These are phyloP conservation scores for Eptesicus fuscus DNA, from an alignment of 2,113 vertebrate genomes.

Conservation along the genomic window DNA sequence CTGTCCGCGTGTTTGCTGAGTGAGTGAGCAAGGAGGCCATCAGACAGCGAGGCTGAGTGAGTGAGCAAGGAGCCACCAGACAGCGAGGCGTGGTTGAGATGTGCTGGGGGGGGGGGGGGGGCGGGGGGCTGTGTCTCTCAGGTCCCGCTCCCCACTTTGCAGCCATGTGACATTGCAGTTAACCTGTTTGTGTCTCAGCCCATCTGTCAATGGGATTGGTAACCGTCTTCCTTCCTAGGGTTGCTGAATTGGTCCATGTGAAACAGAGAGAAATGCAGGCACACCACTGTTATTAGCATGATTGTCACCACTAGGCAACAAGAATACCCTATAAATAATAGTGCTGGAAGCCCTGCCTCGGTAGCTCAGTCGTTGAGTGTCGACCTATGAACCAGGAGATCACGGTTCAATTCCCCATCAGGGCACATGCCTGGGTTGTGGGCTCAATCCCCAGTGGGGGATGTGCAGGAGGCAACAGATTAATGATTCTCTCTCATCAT, in stretches of 20 bases:
- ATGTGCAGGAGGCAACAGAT: too few species aligned
- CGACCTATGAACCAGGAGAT: too few species aligned
- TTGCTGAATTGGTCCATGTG: background rate
- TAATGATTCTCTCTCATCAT: too few species aligned
- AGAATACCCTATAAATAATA: background rate
- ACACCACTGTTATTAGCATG: background rate
- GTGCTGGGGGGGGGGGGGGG: fast-evolving
- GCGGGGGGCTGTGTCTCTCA: background rate
- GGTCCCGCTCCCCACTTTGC: background rate
- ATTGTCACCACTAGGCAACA: background rate
- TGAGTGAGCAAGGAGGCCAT: background rate
- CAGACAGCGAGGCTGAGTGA: background rate
- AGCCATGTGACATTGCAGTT: background rate
- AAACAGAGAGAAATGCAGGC: background rate
- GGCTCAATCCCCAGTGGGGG: too few species aligned
- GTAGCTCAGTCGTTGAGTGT: too few species aligned
- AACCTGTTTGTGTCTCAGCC: background rate
- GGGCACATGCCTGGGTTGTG: too few species aligned
- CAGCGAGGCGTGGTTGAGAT: background rate
- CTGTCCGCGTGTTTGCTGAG: background rate
- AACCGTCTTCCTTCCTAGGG: background rate
- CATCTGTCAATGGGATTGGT: background rate
- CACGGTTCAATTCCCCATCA: too few species aligned
- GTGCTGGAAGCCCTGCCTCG: background rate
- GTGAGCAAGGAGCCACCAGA: too few species aligned